Evolutionary conservation across 1,140 invertebrate species (phyloP).

Genomic region (Battus philenor): DNA sequence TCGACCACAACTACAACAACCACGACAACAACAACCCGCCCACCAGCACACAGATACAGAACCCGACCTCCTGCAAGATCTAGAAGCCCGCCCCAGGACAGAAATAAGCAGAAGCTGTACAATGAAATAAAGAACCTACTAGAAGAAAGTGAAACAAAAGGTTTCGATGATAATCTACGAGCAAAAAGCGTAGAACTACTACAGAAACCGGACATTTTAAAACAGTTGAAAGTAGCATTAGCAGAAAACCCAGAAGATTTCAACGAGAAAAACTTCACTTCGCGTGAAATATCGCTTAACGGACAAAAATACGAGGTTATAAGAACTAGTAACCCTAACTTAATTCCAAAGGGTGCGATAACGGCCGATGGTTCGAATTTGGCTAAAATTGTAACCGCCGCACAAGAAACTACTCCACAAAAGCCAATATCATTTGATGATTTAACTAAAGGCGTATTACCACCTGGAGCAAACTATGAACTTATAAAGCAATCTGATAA

Average conservation of each 20-base stretch:
- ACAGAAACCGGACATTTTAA: slow-evolving; percentile 78
- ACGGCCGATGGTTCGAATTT: slow-evolving; percentile 61
- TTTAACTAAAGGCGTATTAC: slow-evolving; percentile 84
- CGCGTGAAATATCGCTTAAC: slow-evolving; percentile 83
- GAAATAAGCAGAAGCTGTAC: slow-evolving; percentile 72
- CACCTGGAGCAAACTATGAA: slow-evolving; percentile 86
- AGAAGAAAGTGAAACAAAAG: slow-evolving; percentile 69
- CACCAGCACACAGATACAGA: slow-evolving; percentile 54
- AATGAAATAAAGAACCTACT: slow-evolving; percentile 72
- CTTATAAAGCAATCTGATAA: slow-evolving; percentile 83
- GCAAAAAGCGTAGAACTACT: slow-evolving; percentile 61
- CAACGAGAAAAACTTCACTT: slow-evolving; percentile 81
- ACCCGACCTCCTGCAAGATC: slow-evolving; percentile 61
- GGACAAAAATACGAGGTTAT: slow-evolving; percentile 86
- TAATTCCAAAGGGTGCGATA: slow-evolving; percentile 76
- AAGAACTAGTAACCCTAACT: slow-evolving; percentile 79
- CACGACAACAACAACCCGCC: slow-evolving; percentile 44
- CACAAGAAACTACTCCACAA: slow-evolving; percentile 55
- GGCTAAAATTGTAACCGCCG: slow-evolving; percentile 55
- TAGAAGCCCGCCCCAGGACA: slow-evolving; percentile 63
- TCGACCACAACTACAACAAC: slow-evolving; percentile 69
- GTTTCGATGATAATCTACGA: slow-evolving; percentile 61
- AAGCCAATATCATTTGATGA: slow-evolving; percentile 80
- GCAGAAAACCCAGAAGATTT: slow-evolving; percentile 80
- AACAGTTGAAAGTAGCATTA: slow-evolving; percentile 83